These are phyloP conservation scores for Galleria mellonella DNA, from an alignment of 1,140 invertebrate genomes.

Conservation along the genomic window DNA sequence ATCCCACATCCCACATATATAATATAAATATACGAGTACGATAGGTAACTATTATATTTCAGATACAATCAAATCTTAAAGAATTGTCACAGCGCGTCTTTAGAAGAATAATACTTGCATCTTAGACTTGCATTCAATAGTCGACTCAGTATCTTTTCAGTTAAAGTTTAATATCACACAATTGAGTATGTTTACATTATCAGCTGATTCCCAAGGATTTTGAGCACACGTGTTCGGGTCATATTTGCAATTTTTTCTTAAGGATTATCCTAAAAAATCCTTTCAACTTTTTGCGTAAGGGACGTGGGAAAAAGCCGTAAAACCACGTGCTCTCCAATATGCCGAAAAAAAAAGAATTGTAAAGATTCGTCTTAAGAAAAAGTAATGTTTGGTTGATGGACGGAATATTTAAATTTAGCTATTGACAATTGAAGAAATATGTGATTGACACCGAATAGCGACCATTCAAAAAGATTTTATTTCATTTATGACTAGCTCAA, in stretches of 20 bases:
- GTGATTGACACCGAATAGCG: constrained; percentile 26
- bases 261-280: constrained; percentile 39
- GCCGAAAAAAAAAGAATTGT: constrained; percentile 15
- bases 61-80: too few species aligned
- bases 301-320: constrained; percentile 42
- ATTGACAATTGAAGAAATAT: constrained; percentile 22
- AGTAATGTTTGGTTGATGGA: too few species aligned
- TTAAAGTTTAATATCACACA: not conserved
- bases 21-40: too few species aligned
- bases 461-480: constrained; percentile 2
- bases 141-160: not conserved
- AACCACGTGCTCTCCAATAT: constrained; percentile 36
- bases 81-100: too few species aligned
- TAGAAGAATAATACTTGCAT: too few species aligned
- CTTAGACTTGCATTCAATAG: too few species aligned
- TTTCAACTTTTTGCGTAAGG: constrained; percentile 49
- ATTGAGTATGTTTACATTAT: constrained; percentile 18
- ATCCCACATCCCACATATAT: too few species aligned
- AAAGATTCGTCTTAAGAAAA: constrained; percentile 13
- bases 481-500: too few species aligned
- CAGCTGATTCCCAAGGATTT: constrained; percentile 61
- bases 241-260: constrained; percentile 46
- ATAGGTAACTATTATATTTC: too few species aligned
- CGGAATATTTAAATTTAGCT: constrained; percentile 1
- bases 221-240: constrained; percentile 45